These are phyloP conservation scores for Paguma larvata DNA, from an alignment of 2,797 vertebrate species.

Conservation along the genomic window DNA sequence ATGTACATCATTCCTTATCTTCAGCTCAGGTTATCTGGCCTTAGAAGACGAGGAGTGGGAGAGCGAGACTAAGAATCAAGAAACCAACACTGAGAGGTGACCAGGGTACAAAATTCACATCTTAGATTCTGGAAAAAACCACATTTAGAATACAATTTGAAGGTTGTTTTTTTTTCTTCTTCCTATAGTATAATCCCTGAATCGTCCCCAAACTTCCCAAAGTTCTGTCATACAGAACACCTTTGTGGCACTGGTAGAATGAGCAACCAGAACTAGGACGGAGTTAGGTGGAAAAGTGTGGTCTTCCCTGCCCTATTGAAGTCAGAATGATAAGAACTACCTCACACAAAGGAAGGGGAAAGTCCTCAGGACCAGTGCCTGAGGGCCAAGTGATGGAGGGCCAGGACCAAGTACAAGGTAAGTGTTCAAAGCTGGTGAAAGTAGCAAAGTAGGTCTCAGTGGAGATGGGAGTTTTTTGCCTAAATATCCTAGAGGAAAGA, in stretches of 20 bases:
- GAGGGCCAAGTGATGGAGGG: not conserved
- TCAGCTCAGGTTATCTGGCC: not conserved
- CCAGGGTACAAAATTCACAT: not conserved
- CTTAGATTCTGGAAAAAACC: not conserved
- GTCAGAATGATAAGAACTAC: not conserved
- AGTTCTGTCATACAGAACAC: not conserved
- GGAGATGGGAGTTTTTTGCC: not conserved
- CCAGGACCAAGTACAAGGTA: not conserved
- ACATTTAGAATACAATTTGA: not conserved
- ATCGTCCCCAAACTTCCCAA: not conserved
- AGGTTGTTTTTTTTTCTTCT: too few species aligned
- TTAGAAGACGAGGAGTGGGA: not conserved
- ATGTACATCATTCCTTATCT: too few species aligned
- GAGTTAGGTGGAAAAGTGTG: not conserved
- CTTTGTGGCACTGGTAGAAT: not conserved
- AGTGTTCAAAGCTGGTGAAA: not conserved
- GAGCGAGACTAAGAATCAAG: not conserved
- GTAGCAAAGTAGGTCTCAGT: not conserved
- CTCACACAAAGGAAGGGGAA: not conserved
- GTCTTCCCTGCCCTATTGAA: not conserved
- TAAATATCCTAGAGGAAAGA: not conserved
- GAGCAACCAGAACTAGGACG: not conserved
- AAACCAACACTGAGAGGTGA: not conserved
- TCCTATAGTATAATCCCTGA: not conserved
- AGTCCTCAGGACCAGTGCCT: too few species aligned